Evolutionary conservation across 2,797 vertebrate genomes (phyloP).

Genomic region (Chrysocyon brachyurus): DNA sequence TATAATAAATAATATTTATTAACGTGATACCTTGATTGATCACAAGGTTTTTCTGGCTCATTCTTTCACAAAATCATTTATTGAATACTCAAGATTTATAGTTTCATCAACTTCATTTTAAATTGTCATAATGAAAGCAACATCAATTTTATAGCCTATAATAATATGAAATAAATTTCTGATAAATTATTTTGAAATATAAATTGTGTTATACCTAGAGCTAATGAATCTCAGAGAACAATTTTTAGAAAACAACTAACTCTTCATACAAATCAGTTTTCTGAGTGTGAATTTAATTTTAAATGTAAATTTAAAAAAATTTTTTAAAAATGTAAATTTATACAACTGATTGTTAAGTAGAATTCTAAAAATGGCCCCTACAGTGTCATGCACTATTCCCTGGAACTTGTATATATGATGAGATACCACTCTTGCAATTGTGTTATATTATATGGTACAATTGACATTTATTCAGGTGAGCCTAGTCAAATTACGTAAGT

Average conservation of each 20-base stretch:
- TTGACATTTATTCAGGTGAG: neutral
- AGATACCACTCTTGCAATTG: neutral
- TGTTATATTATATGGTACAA: neutral
- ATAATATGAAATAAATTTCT: neutral
- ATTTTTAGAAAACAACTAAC: neutral
- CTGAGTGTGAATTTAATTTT: neutral
- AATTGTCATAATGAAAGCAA: constrained; percentile 16
- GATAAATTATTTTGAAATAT: constrained; percentile 36
- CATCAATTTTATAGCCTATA: neutral
- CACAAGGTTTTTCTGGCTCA: neutral
- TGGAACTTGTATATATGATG: neutral
- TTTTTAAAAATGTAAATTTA: neutral
- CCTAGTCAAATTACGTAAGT: neutral
- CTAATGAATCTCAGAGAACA: constrained; percentile 36
- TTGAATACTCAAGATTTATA: neutral
- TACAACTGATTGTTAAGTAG: neutral
- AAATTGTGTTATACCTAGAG: neutral
- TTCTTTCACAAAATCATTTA: constrained; percentile 29
- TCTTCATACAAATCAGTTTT: neutral
- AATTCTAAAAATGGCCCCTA: constrained; percentile 10
- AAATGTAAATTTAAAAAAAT: neutral
- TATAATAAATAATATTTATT: neutral
- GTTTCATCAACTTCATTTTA: constrained; percentile 18
- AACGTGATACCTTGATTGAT: neutral
- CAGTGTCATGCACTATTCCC: neutral